phyloP scores from a whole-genome alignment of 2,113 vertebrate genomes.

The Columbina picui region DNA sequence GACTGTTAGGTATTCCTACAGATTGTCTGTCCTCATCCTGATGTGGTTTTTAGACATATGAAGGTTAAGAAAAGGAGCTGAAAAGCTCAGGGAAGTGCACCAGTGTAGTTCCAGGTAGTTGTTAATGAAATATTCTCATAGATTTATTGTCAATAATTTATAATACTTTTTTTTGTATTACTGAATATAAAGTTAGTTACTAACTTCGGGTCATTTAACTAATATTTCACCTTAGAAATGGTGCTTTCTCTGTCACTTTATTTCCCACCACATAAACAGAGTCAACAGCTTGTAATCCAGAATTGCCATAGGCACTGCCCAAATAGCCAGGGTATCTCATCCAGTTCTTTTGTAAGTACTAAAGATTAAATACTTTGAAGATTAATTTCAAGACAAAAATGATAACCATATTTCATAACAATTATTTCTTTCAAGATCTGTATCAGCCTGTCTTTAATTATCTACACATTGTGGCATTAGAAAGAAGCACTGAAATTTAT shows the following conservation, averaged over 20 bases:
- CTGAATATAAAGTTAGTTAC: neutral
- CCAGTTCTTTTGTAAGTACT: neutral
- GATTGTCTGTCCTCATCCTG: neutral
- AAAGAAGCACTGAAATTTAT: neutral
- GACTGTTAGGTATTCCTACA: neutral
- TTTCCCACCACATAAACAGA: neutral
- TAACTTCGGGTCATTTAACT: neutral
- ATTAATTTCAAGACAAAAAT: neutral
- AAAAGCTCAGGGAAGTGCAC: neutral
- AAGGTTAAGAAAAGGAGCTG: neutral
- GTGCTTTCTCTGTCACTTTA: neutral
- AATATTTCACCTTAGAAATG: neutral
- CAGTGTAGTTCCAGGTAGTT: neutral
- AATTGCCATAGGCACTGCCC: neutral
- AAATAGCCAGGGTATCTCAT: neutral
- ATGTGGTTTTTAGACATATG: neutral
- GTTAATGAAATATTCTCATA: neutral
- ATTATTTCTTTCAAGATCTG: neutral
- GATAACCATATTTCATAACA: neutral
- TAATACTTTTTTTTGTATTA: neutral
- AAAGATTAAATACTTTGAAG: slow-evolving; percentile 11
- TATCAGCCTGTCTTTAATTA: neutral
- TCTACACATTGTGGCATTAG: neutral
- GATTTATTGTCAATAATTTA: neutral
- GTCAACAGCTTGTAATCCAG: neutral